Evolutionary conservation across 2,888 invertebrate species (phyloP).

Genomic region (Caenorhabditis sp.): DNA sequence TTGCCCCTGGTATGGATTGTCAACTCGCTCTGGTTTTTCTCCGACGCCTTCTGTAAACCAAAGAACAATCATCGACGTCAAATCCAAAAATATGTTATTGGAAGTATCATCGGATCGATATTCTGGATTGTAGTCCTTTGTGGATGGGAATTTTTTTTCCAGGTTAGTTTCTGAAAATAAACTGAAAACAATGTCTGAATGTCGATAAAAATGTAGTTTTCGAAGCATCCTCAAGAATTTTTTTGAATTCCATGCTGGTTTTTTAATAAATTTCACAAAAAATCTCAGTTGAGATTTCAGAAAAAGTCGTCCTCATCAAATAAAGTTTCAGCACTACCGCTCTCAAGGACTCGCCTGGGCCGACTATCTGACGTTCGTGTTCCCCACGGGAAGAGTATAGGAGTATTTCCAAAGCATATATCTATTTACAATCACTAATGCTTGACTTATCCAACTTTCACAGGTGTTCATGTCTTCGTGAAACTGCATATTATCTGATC

Average conservation of each 20-base stretch:
- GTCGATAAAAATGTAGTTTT: too few species aligned
- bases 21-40: slow-evolving; percentile 72
- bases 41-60: slow-evolving; percentile 69
- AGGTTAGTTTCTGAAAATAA: too few species aligned
- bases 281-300: neutral
- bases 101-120: slow-evolving; percentile 63
- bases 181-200: too few species aligned
- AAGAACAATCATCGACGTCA: slow-evolving; percentile 51
- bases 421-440: neutral
- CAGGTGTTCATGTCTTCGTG: slow-evolving; percentile 24
- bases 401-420: neutral
- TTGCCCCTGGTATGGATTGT: slow-evolving; percentile 72
- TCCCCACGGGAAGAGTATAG: slow-evolving; percentile 70
- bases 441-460: slow-evolving; percentile 5
- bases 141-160: slow-evolving; percentile 71
- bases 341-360: slow-evolving; percentile 71
- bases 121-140: slow-evolving; percentile 66
- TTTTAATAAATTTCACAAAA: too few species aligned
- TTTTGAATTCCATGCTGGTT: too few species aligned
- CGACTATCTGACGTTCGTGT: slow-evolving; percentile 70
- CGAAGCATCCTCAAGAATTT: too few species aligned
- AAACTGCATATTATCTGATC: slow-evolving; percentile 14
- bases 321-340: slow-evolving; percentile 68
- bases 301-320: neutral
- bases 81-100: slow-evolving; percentile 68